A percentile compares a stretch with the other conserved stretches of the same genome.
Conservation (phyloP, 1,140 invertebrate genomes). For the Drosophila mauritiana region DNA sequence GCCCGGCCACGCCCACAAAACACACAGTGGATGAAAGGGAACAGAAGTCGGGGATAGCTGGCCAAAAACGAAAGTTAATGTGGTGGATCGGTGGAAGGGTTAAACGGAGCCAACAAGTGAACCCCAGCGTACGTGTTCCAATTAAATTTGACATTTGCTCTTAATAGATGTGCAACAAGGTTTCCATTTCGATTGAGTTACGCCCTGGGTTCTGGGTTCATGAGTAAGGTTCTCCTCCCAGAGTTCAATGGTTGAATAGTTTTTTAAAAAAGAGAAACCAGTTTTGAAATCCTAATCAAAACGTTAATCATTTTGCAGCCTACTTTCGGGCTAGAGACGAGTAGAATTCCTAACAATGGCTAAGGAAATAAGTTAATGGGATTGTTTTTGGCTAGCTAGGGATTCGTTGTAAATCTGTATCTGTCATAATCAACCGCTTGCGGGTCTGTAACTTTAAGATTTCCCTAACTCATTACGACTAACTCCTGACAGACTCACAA, state of each 20-base stretch:
- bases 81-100: slow-evolving; percentile 66
- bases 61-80: slow-evolving; percentile 72
- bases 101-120: slow-evolving; percentile 41
- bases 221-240: slow-evolving; percentile 16
- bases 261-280: neutral
- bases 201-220: slow-evolving; percentile 21
- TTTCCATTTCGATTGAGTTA: slow-evolving; percentile 54
- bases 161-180: slow-evolving; percentile 68
- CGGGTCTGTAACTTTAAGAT: too few relatives aligned
- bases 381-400: neutral
- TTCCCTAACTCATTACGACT: slow-evolving; percentile 16
- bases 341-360: neutral
- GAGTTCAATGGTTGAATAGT: neutral
- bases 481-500: slow-evolving; percentile 5
- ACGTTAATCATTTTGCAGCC: neutral
- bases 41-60: slow-evolving; percentile 17
- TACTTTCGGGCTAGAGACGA: neutral
- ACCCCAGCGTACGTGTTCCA: slow-evolving; percentile 64
- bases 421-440: too few relatives aligned
- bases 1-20: slow-evolving; percentile 30
- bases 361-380: neutral
- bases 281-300: neutral
- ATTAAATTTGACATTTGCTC: slow-evolving; percentile 73
- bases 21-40: neutral
- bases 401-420: too few relatives aligned